Percentiles rank a stretch among this genome's conserved stretches.
Conservation (phyloP, 2,888 invertebrate species). For the Embidobia sp. region DNA sequence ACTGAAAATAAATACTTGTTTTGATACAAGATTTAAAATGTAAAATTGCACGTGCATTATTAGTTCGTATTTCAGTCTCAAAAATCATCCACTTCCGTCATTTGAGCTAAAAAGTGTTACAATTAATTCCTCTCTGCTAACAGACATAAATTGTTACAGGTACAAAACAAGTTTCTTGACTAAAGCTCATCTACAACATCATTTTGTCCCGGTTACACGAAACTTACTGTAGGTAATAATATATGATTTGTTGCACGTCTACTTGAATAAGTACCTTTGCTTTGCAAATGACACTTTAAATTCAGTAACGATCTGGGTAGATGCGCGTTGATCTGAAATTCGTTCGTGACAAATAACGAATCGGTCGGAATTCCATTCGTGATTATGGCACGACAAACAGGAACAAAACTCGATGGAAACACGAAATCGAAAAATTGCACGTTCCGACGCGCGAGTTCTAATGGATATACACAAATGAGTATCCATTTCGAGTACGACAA, state of each 20-base stretch:
- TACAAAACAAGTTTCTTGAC: too few species aligned
- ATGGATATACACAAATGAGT: constrained; percentile 50
- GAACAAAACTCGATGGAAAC: constrained; percentile 21
- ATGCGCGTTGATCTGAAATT: constrained; percentile 4
- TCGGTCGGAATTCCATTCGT: constrained; percentile 19
- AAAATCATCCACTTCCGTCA: too few species aligned
- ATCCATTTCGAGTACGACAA: constrained; percentile 43
- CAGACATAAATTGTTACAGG: too few species aligned
- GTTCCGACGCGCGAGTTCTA: constrained; percentile 35
- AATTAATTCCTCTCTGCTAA: too few species aligned
- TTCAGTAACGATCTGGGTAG: background rate
- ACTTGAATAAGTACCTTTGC: constrained; percentile 3
- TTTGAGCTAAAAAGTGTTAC: too few species aligned
- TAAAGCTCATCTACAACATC: too few species aligned
- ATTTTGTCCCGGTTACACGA: background rate
- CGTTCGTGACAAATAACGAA: constrained; percentile 34
- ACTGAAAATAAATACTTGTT: too few species aligned
- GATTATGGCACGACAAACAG: constrained; percentile 2
- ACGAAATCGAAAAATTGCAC: constrained; percentile 55
- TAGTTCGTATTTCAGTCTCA: too few species aligned
- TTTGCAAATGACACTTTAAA: constrained; percentile 3
- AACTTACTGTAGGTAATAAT: background rate
- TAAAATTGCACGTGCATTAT: too few species aligned
- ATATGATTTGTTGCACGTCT: background rate
- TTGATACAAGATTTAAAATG: too few species aligned